Evolutionary conservation across 2,797 vertebrate species (phyloP), one percentile per base, ranked within the genome.

Genomic region (Sparidentex hasta): DNA sequence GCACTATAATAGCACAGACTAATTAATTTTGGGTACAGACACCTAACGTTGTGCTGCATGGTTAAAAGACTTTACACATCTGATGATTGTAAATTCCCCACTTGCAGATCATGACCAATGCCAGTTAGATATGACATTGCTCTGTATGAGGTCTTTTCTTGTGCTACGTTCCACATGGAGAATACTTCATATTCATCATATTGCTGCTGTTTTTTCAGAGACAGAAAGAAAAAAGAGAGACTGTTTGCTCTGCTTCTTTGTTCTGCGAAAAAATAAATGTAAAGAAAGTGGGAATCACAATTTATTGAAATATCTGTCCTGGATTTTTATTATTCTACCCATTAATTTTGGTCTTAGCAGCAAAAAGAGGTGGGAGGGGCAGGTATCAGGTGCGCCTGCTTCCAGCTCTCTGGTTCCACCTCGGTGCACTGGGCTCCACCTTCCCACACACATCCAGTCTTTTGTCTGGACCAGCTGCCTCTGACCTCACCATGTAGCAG

Each of bases 391-490:
- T 92, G 90, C 56, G 50, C 46, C 44, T 29, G 71, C 79, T 71
- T 66, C 41, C 64, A 88, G 25, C 57, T 52, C 76, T 82, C 57
- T 74, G 70, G 65, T 90, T 92, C 75, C 78, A 83, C 76, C 71
- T 89, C 78, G 90, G 64, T 65, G 55, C 74, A 76, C 82, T 61
- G 33, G 73, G 68, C 75, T 83, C 76, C 62, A 73, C 61, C 82
- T 80, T 68, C 65, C 62, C 67, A 72, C 63, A 80, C n/a, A 43
- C 74, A 84, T 82, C 51, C 17, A 70, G 41, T 43, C 80, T 82
- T 88, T 86, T 90, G 89, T 87, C 81, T 84, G 54, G 71, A 90
- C 52, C 86, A 90, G 80, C 85, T 90, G 84, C 80, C 76, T 74
- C 76, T 80, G 82, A 85, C 78, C 79, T 69, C 64, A 75, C 18